phyloP scores from a whole-genome alignment of 2,797 vertebrate species.

The Sphenodon punctatus region DNA sequence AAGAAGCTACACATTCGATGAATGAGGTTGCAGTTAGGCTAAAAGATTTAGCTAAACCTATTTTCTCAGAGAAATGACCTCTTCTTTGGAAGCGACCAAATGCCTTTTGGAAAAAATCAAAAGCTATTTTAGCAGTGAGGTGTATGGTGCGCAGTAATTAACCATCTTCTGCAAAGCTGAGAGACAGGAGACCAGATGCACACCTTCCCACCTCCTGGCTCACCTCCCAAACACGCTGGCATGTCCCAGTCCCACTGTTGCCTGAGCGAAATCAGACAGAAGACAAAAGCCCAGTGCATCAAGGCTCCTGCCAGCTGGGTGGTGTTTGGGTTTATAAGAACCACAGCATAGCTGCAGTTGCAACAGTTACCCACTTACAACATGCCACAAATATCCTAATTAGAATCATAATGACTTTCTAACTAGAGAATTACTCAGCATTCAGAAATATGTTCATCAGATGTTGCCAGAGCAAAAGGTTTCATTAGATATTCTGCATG shows the following conservation, averaged over 20 bases:
- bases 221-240: slow-evolving; percentile 47
- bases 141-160: slow-evolving; percentile 31
- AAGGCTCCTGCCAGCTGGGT: slow-evolving; percentile 38
- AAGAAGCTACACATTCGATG: slow-evolving; percentile 34
- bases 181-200: slow-evolving; percentile 52
- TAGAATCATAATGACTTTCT: slow-evolving; percentile 28
- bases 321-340: neutral
- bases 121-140: slow-evolving; percentile 42
- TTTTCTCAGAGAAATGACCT: slow-evolving; percentile 31
- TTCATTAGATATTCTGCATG: rapidly evolving
- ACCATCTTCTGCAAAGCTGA: neutral
- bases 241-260: slow-evolving; percentile 23
- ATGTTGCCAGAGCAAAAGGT: neutral
- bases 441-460: slow-evolving; percentile 5
- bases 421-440: slow-evolving; percentile 1
- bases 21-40: slow-evolving; percentile 16
- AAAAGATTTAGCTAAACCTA: slow-evolving; percentile 9
- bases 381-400: slow-evolving; percentile 51
- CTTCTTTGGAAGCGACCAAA: slow-evolving; percentile 22
- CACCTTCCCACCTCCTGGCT: slow-evolving; percentile 59
- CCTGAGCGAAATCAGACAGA: slow-evolving; percentile 12
- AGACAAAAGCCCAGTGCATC: slow-evolving; percentile 43
- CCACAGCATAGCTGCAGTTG: slow-evolving; percentile 16
- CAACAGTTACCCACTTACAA: slow-evolving; percentile 42
- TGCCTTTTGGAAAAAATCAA: slow-evolving; percentile 39